Evolutionary conservation across 2,888 invertebrate genomes (phyloP).

Genomic region (Portevinia maculata): DNA sequence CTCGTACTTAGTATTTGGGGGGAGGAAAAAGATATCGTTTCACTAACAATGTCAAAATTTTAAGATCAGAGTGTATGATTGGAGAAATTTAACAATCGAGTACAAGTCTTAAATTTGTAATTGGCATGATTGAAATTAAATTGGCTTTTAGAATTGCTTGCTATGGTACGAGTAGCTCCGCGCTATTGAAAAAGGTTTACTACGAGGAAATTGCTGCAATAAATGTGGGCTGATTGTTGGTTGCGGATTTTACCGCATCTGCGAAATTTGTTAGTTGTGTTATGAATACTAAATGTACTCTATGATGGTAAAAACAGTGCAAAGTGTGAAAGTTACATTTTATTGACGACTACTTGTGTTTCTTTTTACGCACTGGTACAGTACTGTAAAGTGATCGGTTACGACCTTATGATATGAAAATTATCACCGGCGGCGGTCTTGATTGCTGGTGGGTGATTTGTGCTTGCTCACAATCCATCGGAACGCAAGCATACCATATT

Average conservation of each 20-base stretch:
- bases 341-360: slow-evolving; percentile 1
- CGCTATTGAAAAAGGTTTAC: slow-evolving; percentile 26
- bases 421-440: not conserved
- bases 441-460: not conserved
- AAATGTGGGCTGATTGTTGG: slow-evolving; percentile 44
- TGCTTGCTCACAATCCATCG: no score
- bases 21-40: slow-evolving; percentile 20
- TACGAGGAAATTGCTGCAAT: slow-evolving; percentile 38
- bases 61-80: slow-evolving; percentile 37
- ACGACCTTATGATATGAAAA: not conserved
- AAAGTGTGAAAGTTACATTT: slow-evolving; percentile 37
- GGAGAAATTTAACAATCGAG: slow-evolving; percentile 35
- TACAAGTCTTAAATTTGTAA: slow-evolving; percentile 29
- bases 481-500: no score
- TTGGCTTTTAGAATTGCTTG: slow-evolving; percentile 27
- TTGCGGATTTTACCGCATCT: slow-evolving; percentile 27
- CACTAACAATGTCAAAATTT: slow-evolving; percentile 46
- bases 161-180: not conserved
- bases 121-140: slow-evolving; percentile 49
- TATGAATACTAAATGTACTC: slow-evolving; percentile 10
- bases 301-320: slow-evolving; percentile 14
- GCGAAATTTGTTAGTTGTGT: slow-evolving; percentile 13
- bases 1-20: slow-evolving; percentile 8
- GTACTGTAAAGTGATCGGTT: not conserved
- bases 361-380: not conserved